These are phyloP conservation scores for Bimastos eiseni DNA, from an alignment of 2,888 invertebrate genomes.

Conservation along the genomic window DNA sequence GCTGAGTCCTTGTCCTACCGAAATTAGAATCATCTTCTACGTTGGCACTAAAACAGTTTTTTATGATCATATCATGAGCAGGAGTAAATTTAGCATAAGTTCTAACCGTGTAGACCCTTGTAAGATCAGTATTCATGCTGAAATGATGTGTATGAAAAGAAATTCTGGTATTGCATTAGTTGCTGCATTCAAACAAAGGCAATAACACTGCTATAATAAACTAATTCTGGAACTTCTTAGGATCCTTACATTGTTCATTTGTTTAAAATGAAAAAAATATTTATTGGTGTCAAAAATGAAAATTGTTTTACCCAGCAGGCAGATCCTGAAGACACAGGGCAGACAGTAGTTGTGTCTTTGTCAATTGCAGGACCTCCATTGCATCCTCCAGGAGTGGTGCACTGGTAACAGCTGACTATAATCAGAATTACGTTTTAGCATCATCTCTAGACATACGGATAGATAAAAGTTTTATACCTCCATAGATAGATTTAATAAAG, in stretches of 20 bases:
- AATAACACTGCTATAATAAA: background rate
- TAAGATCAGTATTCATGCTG: background rate
- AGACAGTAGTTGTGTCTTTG: background rate
- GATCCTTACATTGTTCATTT: background rate
- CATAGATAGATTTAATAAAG: background rate
- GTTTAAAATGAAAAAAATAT: background rate
- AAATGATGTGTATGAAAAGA: background rate
- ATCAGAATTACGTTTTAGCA: background rate
- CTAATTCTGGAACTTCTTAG: background rate
- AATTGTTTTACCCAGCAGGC: constrained; percentile 39
- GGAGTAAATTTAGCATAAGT: background rate
- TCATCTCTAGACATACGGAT: background rate
- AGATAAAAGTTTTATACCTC: background rate
- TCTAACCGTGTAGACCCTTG: background rate
- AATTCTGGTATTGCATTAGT: background rate
- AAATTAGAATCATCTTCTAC: background rate
- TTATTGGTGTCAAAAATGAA: background rate
- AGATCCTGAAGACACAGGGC: constrained; percentile 28
- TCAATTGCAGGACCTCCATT: background rate
- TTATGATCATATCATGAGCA: background rate
- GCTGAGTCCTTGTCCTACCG: background rate
- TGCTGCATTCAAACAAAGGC: background rate
- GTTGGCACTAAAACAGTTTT: background rate
- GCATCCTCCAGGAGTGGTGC: background rate
- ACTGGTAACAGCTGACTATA: constrained; percentile 23